These are phyloP conservation scores for Rotaria magnacalcarata DNA, from an alignment of 2,888 invertebrate species.

Conservation along the genomic window DNA sequence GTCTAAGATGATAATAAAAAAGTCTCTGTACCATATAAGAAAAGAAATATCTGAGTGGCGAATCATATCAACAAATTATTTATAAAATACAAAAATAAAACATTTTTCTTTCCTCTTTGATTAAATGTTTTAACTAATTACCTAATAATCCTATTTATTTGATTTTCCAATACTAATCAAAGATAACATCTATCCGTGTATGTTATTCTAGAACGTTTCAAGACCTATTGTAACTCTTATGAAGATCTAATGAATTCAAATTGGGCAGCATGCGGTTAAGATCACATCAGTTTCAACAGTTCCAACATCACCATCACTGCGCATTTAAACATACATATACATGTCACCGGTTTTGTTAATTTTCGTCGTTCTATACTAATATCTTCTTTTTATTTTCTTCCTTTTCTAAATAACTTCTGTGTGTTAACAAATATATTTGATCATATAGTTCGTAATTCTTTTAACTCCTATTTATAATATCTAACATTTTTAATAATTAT, in stretches of 20 bases:
- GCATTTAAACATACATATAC: background rate
- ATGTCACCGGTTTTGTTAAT: background rate
- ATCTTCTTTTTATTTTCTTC: background rate
- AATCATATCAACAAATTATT: background rate
- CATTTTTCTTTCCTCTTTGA: too few species aligned
- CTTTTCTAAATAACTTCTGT: background rate
- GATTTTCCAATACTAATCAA: background rate
- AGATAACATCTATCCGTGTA: background rate
- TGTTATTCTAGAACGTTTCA: conserved; percentile 34
- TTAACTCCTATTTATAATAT: background rate
- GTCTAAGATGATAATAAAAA: background rate
- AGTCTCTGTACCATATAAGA: too few species aligned
- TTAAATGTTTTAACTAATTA: background rate
- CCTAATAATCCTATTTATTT: background rate
- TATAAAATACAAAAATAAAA: background rate
- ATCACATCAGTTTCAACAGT: background rate
- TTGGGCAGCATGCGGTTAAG: conserved; percentile 15
- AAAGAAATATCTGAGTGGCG: background rate
- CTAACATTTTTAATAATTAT: background rate
- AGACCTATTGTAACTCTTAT: conserved; percentile 26
- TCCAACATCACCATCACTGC: background rate
- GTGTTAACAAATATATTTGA: background rate
- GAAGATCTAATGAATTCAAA: conserved; percentile 34
- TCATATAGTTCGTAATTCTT: background rate
- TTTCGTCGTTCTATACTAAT: background rate